These are phyloP conservation scores for Podargus strigoides DNA, from an alignment of 2,797 vertebrate genomes.

Conservation along the genomic window DNA sequence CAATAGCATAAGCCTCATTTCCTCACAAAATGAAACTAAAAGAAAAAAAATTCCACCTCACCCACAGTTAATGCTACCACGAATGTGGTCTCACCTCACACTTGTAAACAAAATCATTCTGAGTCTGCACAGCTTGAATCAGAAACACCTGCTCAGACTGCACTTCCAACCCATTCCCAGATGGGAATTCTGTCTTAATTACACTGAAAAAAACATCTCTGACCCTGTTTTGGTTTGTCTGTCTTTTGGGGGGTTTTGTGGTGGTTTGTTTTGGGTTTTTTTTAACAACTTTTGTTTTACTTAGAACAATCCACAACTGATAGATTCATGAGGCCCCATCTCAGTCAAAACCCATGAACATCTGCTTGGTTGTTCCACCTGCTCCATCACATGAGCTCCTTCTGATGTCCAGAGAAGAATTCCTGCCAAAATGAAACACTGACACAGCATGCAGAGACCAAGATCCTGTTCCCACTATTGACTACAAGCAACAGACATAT, in stretches of 20 bases:
- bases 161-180: background rate
- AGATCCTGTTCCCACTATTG: background rate
- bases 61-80: background rate
- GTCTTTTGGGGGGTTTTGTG: too few relatives aligned
- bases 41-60: background rate
- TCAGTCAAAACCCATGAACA: background rate
- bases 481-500: background rate
- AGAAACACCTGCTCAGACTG: background rate
- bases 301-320: background rate
- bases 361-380: background rate
- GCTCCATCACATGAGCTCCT: background rate
- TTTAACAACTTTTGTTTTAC: background rate
- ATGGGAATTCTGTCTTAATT: background rate
- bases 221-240: background rate
- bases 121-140: background rate
- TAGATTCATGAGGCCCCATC: background rate
- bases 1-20: background rate
- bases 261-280: too few relatives aligned
- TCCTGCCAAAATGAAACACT: background rate
- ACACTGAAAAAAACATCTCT: background rate
- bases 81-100: background rate
- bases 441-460: background rate
- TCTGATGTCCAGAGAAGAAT: background rate
- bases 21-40: background rate
- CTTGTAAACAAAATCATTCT: background rate